Evolutionary conservation across 2,888 invertebrate species (phyloP).

Genomic region (Diaperis boleti): DNA sequence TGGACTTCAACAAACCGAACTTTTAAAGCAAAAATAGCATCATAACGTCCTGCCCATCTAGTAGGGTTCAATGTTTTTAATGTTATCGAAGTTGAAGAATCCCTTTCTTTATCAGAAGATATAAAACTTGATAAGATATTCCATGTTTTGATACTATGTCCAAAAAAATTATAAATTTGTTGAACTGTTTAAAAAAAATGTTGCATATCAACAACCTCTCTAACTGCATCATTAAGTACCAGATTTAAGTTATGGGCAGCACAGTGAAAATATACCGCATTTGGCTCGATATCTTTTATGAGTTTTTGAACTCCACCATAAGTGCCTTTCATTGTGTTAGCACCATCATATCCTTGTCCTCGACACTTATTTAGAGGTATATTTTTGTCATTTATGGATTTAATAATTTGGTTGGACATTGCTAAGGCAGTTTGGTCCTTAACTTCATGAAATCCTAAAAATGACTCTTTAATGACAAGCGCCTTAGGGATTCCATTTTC

Average conservation of each 20-base stretch:
- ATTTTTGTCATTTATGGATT: not conserved
- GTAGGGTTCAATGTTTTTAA: not conserved
- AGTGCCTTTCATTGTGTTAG: slow-evolving; percentile 10
- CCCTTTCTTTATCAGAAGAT: no score
- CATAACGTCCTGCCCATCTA: not conserved
- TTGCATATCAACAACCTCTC: not conserved
- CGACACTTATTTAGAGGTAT: slow-evolving; percentile 2
- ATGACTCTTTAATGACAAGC: slow-evolving; percentile 1
- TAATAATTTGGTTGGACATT: slow-evolving; percentile 1
- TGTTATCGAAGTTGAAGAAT: not conserved
- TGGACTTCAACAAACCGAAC: not conserved
- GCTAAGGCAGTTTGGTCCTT: slow-evolving; percentile 4
- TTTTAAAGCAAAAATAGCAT: not conserved
- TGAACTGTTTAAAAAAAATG: not conserved
- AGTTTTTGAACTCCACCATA: slow-evolving; percentile 21
- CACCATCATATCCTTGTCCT: slow-evolving; percentile 21
- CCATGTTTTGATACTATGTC: not conserved
- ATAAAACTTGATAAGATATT: no score
- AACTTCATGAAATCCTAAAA: slow-evolving; percentile 21
- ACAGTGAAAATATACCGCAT: slow-evolving; percentile 16
- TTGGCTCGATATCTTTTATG: slow-evolving; percentile 1
- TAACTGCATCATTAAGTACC: slow-evolving; percentile 11
- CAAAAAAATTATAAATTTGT: not conserved
- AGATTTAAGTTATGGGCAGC: slow-evolving; percentile 22
- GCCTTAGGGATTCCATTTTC: slow-evolving; percentile 4